Percentiles rank a stretch among this genome's conserved stretches.
phyloP scores from a whole-genome alignment of 30 jellyfish, hydroid and myxozoan genomes.

The Nemopilema nomurai region DNA sequence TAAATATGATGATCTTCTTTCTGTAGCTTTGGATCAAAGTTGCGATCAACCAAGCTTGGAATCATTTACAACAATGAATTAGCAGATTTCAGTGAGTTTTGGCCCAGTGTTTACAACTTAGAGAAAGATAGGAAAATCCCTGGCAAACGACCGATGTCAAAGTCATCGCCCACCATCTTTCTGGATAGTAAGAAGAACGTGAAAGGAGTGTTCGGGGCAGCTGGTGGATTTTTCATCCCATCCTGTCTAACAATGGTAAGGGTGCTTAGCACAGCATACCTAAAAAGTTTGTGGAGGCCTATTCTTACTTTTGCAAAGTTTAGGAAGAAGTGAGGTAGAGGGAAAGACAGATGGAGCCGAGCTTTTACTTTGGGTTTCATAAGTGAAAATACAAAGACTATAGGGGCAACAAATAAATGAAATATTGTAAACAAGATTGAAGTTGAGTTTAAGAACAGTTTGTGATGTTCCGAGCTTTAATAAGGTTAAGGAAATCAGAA shows the following conservation, averaged over 20 bases:
- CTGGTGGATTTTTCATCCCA: conserved; percentile 99
- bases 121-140: conserved; percentile 84
- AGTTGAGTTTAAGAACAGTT: too few relatives aligned
- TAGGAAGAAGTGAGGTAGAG: too few relatives aligned
- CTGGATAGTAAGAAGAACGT: conserved; percentile 78
- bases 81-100: conserved; percentile 97
- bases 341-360: too few relatives aligned
- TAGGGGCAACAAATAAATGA: too few relatives aligned
- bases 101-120: conserved; percentile 96
- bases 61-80: conserved; percentile 95
- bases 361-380: too few relatives aligned
- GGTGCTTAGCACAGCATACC: too few relatives aligned
- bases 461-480: too few relatives aligned
- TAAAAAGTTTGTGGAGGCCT: too few relatives aligned
- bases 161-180: conserved; percentile 86
- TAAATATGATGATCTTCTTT: neutral
- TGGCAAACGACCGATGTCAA: conserved; percentile 98
- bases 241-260: conserved; percentile 89
- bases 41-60: conserved; percentile 86
- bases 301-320: too few relatives aligned
- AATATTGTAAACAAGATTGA: too few relatives aligned
- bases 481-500: too few relatives aligned
- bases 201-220: conserved; percentile 98
- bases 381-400: too few relatives aligned
- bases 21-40: conserved; percentile 95